Percentiles rank a stretch among this genome's conserved stretches.
Evolutionary conservation across 92 coral and sea anemone genomes (phyloP).

Genomic region (Nematostella vectensis): DNA sequence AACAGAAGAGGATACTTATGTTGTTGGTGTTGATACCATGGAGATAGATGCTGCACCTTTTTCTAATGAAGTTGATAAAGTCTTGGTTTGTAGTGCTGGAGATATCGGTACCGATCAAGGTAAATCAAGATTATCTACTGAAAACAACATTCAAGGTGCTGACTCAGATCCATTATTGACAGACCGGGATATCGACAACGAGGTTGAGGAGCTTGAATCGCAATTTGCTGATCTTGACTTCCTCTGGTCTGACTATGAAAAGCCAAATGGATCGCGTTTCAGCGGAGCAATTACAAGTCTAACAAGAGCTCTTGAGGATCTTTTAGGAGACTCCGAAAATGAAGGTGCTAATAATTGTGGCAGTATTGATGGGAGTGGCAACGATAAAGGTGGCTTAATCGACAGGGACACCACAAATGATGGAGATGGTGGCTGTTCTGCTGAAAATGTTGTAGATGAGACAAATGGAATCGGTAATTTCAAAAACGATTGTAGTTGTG

Average conservation of each 20-base stretch:
- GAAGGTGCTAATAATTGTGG: slow-evolving; percentile 3
- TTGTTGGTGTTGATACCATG: too few relatives aligned
- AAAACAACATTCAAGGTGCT: too few relatives aligned
- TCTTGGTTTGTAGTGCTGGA: too few relatives aligned
- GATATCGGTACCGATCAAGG: too few relatives aligned
- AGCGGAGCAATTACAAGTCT: slow-evolving; percentile 22
- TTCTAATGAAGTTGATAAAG: too few relatives aligned
- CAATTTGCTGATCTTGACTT: neutral
- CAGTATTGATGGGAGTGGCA: neutral
- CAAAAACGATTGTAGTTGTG: neutral
- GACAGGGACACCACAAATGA: neutral
- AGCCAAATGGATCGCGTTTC: slow-evolving; percentile 6
- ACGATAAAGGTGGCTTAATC: neutral
- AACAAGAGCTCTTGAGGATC: slow-evolving; percentile 16
- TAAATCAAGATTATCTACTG: too few relatives aligned
- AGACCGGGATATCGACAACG: too few relatives aligned
- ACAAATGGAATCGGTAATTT: neutral
- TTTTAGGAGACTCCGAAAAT: slow-evolving; percentile 4
- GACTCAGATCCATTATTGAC: too few relatives aligned
- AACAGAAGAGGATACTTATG: too few relatives aligned
- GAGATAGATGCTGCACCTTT: too few relatives aligned
- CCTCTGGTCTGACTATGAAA: slow-evolving; percentile 2
- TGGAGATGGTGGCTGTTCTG: neutral
- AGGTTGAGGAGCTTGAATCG: slow-evolving; percentile 7
- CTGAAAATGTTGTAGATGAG: neutral